These are phyloP conservation scores for Drosophila engyochracea DNA, from an alignment of 2,888 invertebrate genomes.

Conservation along the genomic window DNA sequence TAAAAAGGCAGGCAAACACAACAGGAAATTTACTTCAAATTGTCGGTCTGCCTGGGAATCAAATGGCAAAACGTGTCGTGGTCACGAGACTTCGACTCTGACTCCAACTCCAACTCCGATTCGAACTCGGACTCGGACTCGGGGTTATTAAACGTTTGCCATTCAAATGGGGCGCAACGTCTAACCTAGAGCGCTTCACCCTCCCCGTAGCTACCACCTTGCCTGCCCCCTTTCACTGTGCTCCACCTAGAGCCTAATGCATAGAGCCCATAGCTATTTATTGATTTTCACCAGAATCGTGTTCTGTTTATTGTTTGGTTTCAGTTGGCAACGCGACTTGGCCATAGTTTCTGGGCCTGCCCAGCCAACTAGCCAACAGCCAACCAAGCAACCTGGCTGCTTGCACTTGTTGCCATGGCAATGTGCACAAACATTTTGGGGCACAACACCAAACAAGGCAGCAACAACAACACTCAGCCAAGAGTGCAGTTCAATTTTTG, in stretches of 20 bases:
- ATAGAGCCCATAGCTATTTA: conserved; percentile 36
- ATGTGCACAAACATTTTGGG: conserved; percentile 66
- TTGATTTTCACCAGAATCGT: conserved; percentile 70
- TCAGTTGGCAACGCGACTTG: conserved; percentile 69
- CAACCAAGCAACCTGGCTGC: neutral
- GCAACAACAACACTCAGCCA: conserved; percentile 33
- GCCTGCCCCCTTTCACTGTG: conserved; percentile 10
- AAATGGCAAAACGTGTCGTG: conserved; percentile 77
- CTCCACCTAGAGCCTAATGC: conserved; percentile 8
- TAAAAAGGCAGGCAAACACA: conserved; percentile 30
- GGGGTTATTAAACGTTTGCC: conserved; percentile 27
- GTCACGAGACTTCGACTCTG: conserved; percentile 32
- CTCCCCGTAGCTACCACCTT: neutral
- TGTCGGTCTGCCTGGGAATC: conserved; percentile 67
- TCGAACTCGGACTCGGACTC: conserved; percentile 16
- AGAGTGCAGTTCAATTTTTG: conserved; percentile 34
- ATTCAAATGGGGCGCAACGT: conserved; percentile 33
- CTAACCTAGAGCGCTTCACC: conserved; percentile 28
- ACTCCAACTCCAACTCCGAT: conserved; percentile 14
- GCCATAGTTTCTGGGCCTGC: conserved; percentile 40
- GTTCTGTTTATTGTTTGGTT: conserved; percentile 56
- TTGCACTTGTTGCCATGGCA: conserved; percentile 79
- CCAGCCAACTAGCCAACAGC: conserved; percentile 4
- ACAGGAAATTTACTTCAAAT: conserved; percentile 75
- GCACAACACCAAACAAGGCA: conserved; percentile 47